phyloP scores from a whole-genome alignment of 2,888 invertebrate species.

The Harmothoe impar region DNA sequence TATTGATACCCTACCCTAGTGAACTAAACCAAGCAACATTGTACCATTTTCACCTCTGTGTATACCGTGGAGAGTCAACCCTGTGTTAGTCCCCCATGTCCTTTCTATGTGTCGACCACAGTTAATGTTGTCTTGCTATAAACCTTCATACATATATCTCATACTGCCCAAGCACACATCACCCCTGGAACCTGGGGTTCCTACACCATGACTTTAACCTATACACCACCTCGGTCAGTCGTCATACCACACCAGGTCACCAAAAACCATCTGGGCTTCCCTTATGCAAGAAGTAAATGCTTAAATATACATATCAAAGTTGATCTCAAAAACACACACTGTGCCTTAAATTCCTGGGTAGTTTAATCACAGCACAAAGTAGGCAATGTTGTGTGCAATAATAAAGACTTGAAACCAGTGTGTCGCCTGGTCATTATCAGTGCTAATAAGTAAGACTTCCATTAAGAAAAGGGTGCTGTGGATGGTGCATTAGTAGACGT shows the following conservation, averaged over 20 bases:
- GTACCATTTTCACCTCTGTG: conserved; percentile 49
- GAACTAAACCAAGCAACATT: conserved; percentile 51
- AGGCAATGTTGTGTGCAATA: neutral
- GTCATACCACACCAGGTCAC: neutral
- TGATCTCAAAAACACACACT: neutral
- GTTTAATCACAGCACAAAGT: neutral
- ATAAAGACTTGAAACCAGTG: neutral
- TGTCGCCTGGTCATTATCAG: too few species aligned
- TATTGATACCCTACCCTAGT: conserved; percentile 33
- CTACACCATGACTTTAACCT: conserved; percentile 7
- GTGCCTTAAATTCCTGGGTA: conserved; percentile 41
- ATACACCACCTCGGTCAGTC: conserved; percentile 27
- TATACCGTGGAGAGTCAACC: conserved; percentile 19
- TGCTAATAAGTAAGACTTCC: neutral
- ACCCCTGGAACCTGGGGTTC: neutral
- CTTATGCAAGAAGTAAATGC: neutral
- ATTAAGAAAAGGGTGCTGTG: neutral
- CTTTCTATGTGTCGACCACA: conserved; percentile 45
- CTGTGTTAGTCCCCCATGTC: conserved; percentile 49
- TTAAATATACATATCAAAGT: conserved; percentile 26
- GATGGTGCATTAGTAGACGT: neutral
- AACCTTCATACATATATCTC: conserved; percentile 50
- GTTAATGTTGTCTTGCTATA: conserved; percentile 44
- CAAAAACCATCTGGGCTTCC: conserved; percentile 18
- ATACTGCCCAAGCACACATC: conserved; percentile 6